Base-by-base conservation (phyloP, 2,113 vertebrate genomes). In the Chauna torquata region DNA sequence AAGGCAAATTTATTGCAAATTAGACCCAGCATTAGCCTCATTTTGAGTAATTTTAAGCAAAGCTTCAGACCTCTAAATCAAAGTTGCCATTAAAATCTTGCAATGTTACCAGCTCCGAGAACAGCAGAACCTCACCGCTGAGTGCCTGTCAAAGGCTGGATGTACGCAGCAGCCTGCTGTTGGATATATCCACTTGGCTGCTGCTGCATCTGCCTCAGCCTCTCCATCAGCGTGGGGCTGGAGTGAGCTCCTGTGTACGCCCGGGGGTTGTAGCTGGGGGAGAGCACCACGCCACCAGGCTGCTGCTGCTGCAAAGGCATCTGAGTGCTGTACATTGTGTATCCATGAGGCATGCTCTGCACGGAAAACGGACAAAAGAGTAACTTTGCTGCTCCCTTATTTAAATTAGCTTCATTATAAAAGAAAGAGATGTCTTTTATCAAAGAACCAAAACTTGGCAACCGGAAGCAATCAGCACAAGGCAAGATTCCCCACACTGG, bases 291-390 rank as follows among this genome's bases (percentile, higher is more conserved):
- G 9, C 89, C 71, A 1, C 95, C 90, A 2, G 96, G 64, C 80
- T 95, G 98, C 82, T 96, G 98, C 70, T 91, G 91, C 72, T 96
- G 98, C 89, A 97, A 20, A 34, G 98, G 93, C 97, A 98, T 93
- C 81, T 94, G 95, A 1, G 98, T 96, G 72, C 98, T 92, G 8
- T 97, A 98, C 97, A 98, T 98, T 0, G 98, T 98, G 69, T 98
- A 98, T 8, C 98, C 98, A 20, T 97, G 98, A 30, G 98, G 94
- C 94, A 98, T 38, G 45, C 95, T 82, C 98, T 98, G 97, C 15
- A 13, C 50, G 55, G 34, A 80, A 42, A 81, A 57, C 9, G 6
- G 23, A 55, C 72, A 86, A 32, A 42, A 40, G 44, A 34, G 83
- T 23, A 8, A 66, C 28, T 16, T 34, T 16, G 2, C 30, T 6